Evolutionary conservation across 2,113 vertebrate species (phyloP).

Genomic region (Phrynocephalus versicolor): DNA sequence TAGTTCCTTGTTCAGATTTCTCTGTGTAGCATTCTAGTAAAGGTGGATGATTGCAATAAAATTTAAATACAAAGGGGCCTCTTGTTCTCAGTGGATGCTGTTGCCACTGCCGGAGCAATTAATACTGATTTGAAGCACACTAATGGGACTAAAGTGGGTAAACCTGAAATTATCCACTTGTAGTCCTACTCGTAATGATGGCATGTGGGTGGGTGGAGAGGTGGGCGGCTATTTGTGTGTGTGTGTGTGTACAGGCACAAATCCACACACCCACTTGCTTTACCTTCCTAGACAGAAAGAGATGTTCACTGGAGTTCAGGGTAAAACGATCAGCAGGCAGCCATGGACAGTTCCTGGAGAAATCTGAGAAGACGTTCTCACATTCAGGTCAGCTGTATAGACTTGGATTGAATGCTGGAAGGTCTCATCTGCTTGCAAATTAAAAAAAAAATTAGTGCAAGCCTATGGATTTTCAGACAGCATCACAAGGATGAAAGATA

Average conservation of each 20-base stretch:
- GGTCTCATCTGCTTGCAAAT: too few species aligned
- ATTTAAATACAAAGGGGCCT: constrained; percentile 46
- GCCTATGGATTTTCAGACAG: neutral
- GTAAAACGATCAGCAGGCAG: neutral
- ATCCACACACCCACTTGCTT: neutral
- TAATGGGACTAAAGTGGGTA: constrained; percentile 1
- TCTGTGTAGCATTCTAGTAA: constrained; percentile 52
- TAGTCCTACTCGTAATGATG: constrained; percentile 22
- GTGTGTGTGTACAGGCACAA: neutral
- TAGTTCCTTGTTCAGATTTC: constrained; percentile 58
- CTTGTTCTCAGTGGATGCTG: constrained; percentile 41
- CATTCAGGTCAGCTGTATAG: constrained; percentile 25
- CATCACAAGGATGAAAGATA: too few species aligned
- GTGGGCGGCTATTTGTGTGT: too few species aligned
- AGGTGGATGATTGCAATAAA: constrained; percentile 57
- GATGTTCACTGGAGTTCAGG: neutral
- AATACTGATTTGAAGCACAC: constrained; percentile 34
- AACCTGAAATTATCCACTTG: constrained; percentile 48
- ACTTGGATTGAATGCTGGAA: neutral
- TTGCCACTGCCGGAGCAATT: neutral
- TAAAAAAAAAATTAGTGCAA: too few species aligned
- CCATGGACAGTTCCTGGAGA: constrained; percentile 28
- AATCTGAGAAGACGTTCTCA: constrained; percentile 29
- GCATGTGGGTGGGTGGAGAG: too few species aligned
- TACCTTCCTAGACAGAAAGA: neutral